phyloP scores from a whole-genome alignment of 2,113 vertebrate genomes.

The Bothrops jararaca region DNA sequence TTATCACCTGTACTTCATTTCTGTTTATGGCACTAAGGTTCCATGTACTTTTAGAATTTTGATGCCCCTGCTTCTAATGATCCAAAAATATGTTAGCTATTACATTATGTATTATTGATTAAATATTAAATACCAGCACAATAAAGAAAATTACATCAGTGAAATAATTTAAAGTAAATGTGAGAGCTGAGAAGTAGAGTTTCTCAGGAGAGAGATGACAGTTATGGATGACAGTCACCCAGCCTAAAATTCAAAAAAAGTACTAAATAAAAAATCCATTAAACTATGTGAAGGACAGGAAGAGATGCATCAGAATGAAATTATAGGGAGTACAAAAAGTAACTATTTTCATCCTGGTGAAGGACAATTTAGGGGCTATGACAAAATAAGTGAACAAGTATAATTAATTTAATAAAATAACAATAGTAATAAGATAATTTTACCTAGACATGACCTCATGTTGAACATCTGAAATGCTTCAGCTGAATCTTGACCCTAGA shows the following conservation, averaged over 20 bases:
- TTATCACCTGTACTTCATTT: not conserved
- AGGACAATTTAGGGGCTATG: not conserved
- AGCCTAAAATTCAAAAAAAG: not conserved
- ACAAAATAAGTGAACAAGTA: not conserved
- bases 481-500: not conserved
- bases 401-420: not conserved
- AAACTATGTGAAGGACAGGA: not conserved
- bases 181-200: not conserved
- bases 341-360: not conserved
- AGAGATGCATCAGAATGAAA: not conserved
- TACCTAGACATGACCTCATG: not conserved
- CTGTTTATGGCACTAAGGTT: not conserved
- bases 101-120: not conserved
- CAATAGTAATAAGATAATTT: not conserved
- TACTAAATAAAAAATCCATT: not conserved
- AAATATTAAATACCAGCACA: not conserved
- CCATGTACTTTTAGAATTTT: not conserved
- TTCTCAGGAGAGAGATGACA: not conserved
- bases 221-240: not conserved
- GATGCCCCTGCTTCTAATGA: not conserved
- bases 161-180: not conserved
- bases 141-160: not conserved
- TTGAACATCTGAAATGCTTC: not conserved
- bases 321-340: not conserved
- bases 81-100: not conserved